phyloP scores from a whole-genome alignment of 2,113 vertebrate species.

The Tyrannus savana region DNA sequence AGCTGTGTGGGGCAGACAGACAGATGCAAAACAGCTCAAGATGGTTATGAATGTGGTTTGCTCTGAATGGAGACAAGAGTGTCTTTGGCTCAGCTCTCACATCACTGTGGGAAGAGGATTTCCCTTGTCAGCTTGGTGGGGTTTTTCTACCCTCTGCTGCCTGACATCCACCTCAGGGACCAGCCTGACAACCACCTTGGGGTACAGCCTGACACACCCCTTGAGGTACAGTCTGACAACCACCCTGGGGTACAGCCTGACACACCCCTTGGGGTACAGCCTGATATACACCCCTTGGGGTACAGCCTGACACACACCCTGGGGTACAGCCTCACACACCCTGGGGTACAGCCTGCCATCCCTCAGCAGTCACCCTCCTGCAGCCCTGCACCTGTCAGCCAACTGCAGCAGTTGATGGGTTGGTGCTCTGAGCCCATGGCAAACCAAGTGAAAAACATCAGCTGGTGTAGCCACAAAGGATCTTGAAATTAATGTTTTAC shows the following conservation, averaged over 20 bases:
- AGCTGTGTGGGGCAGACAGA: background rate
- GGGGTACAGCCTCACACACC: background rate
- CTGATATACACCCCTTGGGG: background rate
- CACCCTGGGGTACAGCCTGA: background rate
- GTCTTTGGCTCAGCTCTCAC: background rate
- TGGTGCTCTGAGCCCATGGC: fast-evolving
- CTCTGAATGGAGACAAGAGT: background rate
- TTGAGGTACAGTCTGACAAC: too few species aligned
- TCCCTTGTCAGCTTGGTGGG: background rate
- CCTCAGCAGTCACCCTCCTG: background rate
- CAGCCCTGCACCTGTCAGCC: background rate
- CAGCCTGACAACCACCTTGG: background rate
- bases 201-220: background rate
- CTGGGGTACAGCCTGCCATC: background rate
- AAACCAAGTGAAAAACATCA: background rate
- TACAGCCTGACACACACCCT: background rate
- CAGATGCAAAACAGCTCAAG: background rate
- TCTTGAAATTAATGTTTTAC: background rate
- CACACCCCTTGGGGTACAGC: background rate
- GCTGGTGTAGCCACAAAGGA: background rate
- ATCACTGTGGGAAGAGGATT: background rate
- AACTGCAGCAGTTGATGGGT: fast-evolving
- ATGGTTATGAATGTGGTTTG: background rate
- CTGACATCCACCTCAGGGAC: background rate
- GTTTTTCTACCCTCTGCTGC: background rate